Conservation (phyloP, 2,113 vertebrate genomes). For the Theristicus caerulescens region DNA sequence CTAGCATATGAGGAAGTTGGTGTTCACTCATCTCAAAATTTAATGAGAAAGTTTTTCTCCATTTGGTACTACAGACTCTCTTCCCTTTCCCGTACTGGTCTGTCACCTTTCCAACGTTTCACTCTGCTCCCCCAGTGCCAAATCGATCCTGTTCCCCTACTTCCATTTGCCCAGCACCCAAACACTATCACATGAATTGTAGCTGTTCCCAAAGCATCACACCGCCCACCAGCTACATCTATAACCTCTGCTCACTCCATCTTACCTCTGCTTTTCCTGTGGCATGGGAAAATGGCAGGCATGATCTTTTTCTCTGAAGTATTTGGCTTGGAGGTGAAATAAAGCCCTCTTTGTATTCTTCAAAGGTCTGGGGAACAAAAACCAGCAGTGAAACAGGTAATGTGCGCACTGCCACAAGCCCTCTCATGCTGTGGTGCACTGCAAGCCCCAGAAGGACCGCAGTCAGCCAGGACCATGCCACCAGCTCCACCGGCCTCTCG, state of each 20-base stretch:
- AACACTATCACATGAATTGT: background rate
- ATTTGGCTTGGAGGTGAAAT: background rate
- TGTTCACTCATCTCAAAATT: background rate
- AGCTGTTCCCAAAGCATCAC: background rate
- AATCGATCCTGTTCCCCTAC: background rate
- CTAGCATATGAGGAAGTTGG: background rate
- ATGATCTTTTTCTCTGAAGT: background rate
- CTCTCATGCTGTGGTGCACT: background rate
- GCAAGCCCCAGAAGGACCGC: too few species aligned
- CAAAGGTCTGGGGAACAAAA: background rate
- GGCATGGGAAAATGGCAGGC: background rate
- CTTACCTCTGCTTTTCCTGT: background rate
- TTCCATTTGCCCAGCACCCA: background rate
- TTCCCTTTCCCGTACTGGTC: background rate
- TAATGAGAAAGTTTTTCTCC: background rate
- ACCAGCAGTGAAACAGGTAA: background rate
- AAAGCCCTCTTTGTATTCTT: background rate
- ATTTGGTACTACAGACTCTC: background rate
- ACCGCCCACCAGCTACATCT: background rate
- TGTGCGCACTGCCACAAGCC: background rate
- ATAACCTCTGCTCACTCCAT: background rate
- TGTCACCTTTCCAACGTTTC: background rate
- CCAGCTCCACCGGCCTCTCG: background rate
- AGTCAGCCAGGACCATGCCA: background rate
- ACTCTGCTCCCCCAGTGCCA: background rate